phyloP scores from a whole-genome alignment of 2,797 vertebrate genomes.

The Graptemys geographica region DNA sequence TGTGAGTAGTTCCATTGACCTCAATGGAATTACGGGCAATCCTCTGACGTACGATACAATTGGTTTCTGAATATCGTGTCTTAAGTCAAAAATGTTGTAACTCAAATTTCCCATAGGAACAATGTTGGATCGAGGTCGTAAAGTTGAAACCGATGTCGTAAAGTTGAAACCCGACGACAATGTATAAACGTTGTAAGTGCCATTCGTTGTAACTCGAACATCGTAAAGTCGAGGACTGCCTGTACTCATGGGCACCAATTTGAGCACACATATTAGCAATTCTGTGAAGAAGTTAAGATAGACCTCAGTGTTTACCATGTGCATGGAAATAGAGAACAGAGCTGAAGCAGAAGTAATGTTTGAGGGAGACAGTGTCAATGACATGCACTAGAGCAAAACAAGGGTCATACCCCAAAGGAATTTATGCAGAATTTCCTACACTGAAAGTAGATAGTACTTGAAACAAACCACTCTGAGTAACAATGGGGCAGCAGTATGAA shows the following conservation, averaged over 20 bases:
- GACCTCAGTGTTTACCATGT: not conserved
- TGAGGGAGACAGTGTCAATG: constrained; percentile 29
- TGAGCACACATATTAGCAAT: rapidly evolving
- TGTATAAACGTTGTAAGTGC: too few species aligned
- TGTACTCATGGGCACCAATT: rapidly evolving
- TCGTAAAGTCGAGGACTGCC: too few species aligned
- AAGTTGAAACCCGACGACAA: too few species aligned
- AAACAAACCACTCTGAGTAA: not conserved
- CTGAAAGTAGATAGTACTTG: constrained; percentile 57
- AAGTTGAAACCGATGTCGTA: too few species aligned
- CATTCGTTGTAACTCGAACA: too few species aligned
- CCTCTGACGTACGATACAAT: too few species aligned
- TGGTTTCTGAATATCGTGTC: too few species aligned
- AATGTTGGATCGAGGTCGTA: too few species aligned
- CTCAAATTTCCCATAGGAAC: too few species aligned
- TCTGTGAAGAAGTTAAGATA: not conserved
- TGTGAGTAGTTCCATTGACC: rapidly evolving
- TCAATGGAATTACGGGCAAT: not conserved
- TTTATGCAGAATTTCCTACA: constrained; percentile 30
- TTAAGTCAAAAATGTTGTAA: too few species aligned
- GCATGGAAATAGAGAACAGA: not conserved
- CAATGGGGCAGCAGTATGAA: constrained; percentile 35
- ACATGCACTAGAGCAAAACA: constrained; percentile 18
- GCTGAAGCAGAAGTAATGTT: not conserved
- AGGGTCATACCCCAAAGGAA: constrained; percentile 34